A percentile compares a stretch with the other conserved stretches of the same genome.
Evolutionary conservation across 2,113 vertebrate genomes (phyloP).

Genomic region (Myiagra hebetior): DNA sequence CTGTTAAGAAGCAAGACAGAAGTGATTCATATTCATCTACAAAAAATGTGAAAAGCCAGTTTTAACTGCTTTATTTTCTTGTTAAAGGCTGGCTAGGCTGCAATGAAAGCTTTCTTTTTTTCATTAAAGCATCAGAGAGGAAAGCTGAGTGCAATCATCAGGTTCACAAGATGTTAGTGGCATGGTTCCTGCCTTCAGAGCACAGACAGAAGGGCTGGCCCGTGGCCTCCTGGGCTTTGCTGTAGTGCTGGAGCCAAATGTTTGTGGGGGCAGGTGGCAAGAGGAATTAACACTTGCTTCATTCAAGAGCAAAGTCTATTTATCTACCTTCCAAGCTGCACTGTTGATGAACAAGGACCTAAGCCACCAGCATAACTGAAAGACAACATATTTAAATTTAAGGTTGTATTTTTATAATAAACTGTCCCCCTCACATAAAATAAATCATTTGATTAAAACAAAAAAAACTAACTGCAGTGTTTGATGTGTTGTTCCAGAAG

Average conservation of each 20-base stretch:
- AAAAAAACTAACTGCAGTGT: not conserved
- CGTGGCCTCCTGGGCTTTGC: not conserved
- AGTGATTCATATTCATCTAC: not conserved
- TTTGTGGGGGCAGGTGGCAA: conserved; percentile 22
- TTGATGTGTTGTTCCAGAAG: not conserved
- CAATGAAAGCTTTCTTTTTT: not conserved
- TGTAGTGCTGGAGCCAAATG: not conserved
- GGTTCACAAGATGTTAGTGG: not conserved
- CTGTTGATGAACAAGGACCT: not conserved
- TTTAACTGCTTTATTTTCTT: not conserved
- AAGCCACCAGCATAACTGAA: not conserved
- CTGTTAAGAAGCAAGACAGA: not conserved
- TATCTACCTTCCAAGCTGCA: not conserved
- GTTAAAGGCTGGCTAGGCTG: not conserved
- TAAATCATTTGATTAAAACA: not conserved
- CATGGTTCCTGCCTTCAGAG: not conserved
- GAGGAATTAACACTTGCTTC: conserved; percentile 24
- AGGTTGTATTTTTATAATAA: not conserved
- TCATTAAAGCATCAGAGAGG: not conserved
- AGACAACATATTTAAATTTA: not conserved
- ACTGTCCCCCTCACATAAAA: not conserved
- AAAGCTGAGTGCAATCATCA: not conserved
- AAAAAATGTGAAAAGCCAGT: not conserved
- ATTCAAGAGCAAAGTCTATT: conserved; percentile 23
- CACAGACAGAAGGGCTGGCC: not conserved